A percentile compares a stretch with the other conserved stretches of the same genome.
Evolutionary conservation across 2,888 invertebrate species (phyloP).

Genomic region (Phorcus lineatus): DNA sequence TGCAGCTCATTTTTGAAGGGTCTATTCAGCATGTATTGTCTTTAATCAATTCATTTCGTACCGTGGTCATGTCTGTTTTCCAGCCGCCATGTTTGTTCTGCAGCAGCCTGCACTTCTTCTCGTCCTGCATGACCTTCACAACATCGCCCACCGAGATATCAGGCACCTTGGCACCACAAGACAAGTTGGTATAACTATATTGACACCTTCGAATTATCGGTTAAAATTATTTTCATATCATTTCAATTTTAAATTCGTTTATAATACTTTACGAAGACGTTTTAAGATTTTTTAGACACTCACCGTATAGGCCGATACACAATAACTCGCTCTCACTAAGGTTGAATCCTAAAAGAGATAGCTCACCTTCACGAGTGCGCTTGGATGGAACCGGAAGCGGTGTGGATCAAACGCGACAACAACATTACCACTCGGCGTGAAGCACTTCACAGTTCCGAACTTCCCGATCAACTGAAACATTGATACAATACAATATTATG

Average conservation of each 20-base stretch:
- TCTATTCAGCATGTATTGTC: too few relatives aligned
- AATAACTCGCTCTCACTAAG: too few relatives aligned
- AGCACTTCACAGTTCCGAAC: background rate
- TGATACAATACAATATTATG: background rate
- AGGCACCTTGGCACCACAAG: background rate
- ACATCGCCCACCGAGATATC: background rate
- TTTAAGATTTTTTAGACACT: too few relatives aligned
- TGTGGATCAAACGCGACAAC: background rate
- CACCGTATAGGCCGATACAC: too few relatives aligned
- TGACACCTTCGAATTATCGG: too few relatives aligned
- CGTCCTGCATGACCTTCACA: background rate
- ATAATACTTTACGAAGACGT: too few relatives aligned
- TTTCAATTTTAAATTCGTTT: too few relatives aligned
- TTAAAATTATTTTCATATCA: too few relatives aligned
- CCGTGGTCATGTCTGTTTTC: background rate
- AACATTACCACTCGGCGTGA: background rate
- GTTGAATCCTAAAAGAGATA: too few relatives aligned
- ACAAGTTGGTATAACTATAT: too few relatives aligned
- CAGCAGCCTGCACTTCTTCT: background rate
- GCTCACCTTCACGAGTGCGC: background rate
- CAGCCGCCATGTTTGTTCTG: background rate
- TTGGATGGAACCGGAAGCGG: background rate
- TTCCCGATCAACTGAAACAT: slow-evolving; percentile 10
- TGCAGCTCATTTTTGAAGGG: too few relatives aligned
- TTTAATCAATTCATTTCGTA: too few relatives aligned